Percentiles rank a stretch among this genome's conserved stretches.
These are phyloP conservation scores for Bradypus variegatus DNA, from an alignment of 2,797 vertebrate species.

Conservation along the genomic window DNA sequence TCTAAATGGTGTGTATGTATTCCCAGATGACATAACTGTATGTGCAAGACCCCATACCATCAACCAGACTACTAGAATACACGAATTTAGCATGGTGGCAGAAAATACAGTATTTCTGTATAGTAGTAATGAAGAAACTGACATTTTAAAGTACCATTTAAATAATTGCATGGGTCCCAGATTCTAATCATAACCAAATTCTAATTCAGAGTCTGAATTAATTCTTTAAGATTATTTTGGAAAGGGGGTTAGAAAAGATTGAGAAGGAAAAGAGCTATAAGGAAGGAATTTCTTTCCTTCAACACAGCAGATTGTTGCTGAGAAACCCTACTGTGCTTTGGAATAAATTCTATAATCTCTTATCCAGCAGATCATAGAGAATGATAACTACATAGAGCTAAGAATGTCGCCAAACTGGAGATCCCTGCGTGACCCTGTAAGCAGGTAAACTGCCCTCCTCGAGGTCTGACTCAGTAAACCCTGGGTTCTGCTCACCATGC, in stretches of 20 bases:
- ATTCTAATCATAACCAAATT: background rate
- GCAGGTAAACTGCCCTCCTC: background rate
- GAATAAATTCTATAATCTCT: background rate
- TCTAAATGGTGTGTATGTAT: background rate
- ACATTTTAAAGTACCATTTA: background rate
- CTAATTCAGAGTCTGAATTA: background rate
- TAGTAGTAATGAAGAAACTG: background rate
- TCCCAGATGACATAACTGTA: background rate
- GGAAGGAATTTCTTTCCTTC: background rate
- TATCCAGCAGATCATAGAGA: background rate
- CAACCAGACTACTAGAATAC: background rate
- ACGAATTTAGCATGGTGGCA: background rate
- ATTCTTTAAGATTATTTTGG: conserved; percentile 1
- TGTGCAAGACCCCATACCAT: background rate
- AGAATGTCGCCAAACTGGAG: background rate
- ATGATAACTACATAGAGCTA: background rate
- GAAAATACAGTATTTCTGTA: background rate
- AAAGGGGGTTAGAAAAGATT: background rate
- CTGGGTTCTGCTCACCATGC: background rate
- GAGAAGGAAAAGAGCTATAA: background rate
- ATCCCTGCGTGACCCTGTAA: background rate
- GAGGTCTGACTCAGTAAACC: background rate
- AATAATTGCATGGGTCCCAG: background rate
- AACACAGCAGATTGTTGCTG: background rate
- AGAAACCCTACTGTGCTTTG: background rate